Conservation (phyloP, 2,888 invertebrate species). For the Rhaphigaster nebulosa region DNA sequence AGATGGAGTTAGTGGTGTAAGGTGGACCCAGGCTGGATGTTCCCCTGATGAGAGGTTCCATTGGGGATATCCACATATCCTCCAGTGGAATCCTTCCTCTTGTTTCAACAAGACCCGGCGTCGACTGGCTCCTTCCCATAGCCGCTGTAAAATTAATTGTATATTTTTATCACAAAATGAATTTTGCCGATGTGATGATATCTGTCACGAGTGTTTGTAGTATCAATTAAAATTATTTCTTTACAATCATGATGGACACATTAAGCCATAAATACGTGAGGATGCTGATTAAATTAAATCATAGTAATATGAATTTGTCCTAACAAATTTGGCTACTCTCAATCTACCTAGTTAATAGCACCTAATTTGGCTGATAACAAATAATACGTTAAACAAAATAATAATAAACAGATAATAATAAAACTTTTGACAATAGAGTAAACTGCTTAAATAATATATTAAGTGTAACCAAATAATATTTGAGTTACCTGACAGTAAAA, state of each 20-base stretch:
- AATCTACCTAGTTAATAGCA: neutral
- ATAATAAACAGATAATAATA: neutral
- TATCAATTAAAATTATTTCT: neutral
- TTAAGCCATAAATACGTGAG: neutral
- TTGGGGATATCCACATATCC: slow-evolving; percentile 82
- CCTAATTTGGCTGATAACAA: neutral
- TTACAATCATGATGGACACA: neutral
- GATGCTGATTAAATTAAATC: neutral
- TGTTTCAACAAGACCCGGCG: slow-evolving; percentile 95
- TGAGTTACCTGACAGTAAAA: neutral
- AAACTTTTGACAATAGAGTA: neutral
- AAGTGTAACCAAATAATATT: neutral
- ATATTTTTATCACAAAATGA: neutral
- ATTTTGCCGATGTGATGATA: neutral
- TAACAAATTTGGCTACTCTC: neutral
- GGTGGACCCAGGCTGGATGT: slow-evolving; percentile 65
- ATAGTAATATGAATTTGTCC: neutral
- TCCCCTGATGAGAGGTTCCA: slow-evolving; percentile 67
- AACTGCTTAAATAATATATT: neutral
- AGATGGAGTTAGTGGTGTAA: slow-evolving; percentile 69
- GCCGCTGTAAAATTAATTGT: slow-evolving; percentile 77
- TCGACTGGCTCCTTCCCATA: slow-evolving; percentile 95
- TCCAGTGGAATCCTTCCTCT: slow-evolving; percentile 90
- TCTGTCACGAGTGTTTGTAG: neutral
- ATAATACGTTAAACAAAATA: neutral